Evolutionary conservation across 2,888 invertebrate genomes (phyloP).

Genomic region (Clusia tigrina): DNA sequence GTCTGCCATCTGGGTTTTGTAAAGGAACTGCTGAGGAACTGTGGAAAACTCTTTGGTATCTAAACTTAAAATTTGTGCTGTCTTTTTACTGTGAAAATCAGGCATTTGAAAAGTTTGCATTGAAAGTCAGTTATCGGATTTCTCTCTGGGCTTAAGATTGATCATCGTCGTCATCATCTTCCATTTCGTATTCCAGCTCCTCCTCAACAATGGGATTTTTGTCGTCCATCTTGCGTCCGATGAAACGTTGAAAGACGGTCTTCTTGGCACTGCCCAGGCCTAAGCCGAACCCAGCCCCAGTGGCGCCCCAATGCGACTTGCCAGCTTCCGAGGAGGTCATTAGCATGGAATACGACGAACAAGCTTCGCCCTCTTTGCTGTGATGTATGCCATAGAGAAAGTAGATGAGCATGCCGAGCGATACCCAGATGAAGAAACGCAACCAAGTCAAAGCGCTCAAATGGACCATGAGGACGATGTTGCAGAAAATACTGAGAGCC

Average conservation of each 20-base stretch:
- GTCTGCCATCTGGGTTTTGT: too few relatives aligned
- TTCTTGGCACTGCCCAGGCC: conserved; percentile 41
- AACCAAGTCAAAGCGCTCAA: conserved; percentile 83
- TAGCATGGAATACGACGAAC: conserved; percentile 71
- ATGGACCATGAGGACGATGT: conserved; percentile 84
- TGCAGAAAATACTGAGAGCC: conserved; percentile 80
- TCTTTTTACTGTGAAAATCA: not conserved
- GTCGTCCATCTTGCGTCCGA: conserved; percentile 57
- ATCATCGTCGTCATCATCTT: conserved; percentile 30
- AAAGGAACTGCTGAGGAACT: too few relatives aligned
- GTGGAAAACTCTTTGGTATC: too few relatives aligned
- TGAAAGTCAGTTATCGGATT: conserved; percentile 22
- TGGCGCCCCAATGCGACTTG: conserved; percentile 71
- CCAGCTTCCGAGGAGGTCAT: conserved; percentile 73
- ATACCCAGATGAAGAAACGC: conserved; percentile 86
- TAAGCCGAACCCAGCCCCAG: conserved; percentile 51
- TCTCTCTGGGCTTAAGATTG: conserved; percentile 17
- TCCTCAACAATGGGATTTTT: conserved; percentile 59
- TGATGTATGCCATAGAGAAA: conserved; percentile 87
- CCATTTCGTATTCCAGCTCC: conserved; percentile 43
- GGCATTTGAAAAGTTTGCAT: not conserved
- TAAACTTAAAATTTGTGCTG: too few relatives aligned
- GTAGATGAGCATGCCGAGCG: conserved; percentile 81
- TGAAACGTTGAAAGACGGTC: conserved; percentile 55
- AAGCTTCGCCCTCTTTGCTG: conserved; percentile 76